These are phyloP conservation scores for Zoanthus solanderi DNA, from an alignment of 92 coral and sea anemone genomes.

Conservation along the genomic window DNA sequence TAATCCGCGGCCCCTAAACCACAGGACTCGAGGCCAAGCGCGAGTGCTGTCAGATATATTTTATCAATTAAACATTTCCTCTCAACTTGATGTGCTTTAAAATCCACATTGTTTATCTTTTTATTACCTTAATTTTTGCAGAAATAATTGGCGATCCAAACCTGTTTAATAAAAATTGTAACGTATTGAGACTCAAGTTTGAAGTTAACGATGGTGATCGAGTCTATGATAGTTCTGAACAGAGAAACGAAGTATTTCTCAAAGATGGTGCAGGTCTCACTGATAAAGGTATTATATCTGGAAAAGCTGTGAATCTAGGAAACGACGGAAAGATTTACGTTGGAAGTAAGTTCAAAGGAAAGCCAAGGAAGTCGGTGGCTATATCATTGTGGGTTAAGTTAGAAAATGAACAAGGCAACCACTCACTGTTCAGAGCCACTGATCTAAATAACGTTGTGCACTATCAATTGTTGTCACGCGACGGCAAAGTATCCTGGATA, in stretches of 20 bases:
- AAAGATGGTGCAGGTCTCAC: slow-evolving; percentile 73
- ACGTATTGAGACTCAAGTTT: slow-evolving; percentile 78
- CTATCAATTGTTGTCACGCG: slow-evolving; percentile 68
- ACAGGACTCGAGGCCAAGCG: no score
- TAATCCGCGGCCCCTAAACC: no score
- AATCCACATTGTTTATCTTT: not conserved
- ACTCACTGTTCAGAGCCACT: slow-evolving; percentile 74
- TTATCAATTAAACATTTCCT: not conserved
- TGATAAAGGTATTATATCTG: slow-evolving; percentile 62
- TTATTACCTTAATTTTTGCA: not conserved
- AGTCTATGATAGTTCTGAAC: slow-evolving; percentile 76
- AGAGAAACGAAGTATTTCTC: slow-evolving; percentile 74
- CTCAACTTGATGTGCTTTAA: not conserved
- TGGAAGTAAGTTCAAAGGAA: slow-evolving; percentile 75
- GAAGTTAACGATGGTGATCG: slow-evolving; percentile 67
- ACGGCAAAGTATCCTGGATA: slow-evolving; percentile 83
- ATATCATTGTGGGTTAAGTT: slow-evolving; percentile 85
- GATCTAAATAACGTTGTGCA: slow-evolving; percentile 63
- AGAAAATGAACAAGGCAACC: slow-evolving; percentile 54
- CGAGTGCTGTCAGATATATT: not conserved
- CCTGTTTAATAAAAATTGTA: slow-evolving; percentile 72
- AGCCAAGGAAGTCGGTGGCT: slow-evolving; percentile 83
- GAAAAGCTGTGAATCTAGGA: slow-evolving; percentile 72
- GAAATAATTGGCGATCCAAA: slow-evolving; percentile 72
- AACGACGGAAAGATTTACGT: slow-evolving; percentile 72